Base-by-base conservation (phyloP, 2,797 vertebrate species). In the Psittacula echo region DNA sequence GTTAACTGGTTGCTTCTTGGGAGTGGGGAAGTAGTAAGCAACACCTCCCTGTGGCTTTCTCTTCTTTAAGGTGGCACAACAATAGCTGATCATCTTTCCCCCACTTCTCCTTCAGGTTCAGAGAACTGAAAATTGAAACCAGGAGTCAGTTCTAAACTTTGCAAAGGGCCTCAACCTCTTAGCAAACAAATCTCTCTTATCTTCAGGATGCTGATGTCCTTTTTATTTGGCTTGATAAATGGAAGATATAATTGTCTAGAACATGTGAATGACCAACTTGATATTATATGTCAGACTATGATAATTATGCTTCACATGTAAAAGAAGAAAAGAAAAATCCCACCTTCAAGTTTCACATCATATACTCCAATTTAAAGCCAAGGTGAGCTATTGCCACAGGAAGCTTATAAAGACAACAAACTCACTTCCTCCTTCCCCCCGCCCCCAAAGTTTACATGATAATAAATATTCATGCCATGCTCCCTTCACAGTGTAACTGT, bases 381-480 rank as follows among this genome's bases (percentile, higher is more conserved):
- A 84, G 90, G 90, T 13, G 53, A 95, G 71, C 44, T 93, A 84
- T 85, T 97, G 93, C 94, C 92, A 97, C 93, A 94, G 93, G 91
- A 97, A 97, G 93, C 88, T 82, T 88, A 96, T 94, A 95, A 91
- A 81, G 65, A 37, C 37, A 37, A 37, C 37, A 37, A 37, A 37
- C 37, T 37, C 84, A 61, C 90, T 95, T 95, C 56, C 95, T 24
- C 24, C 71, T 94, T 96, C 96, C 68, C 50, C 12, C 39, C 76
- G 71, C 48, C 11, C 41, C 72, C 20, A 37, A 93, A 86, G 91
- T 95, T 97, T 97, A 92, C 78, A 90, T 96, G 96, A 85, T 87
- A 81, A 98, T 98, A 98, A 97, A 98, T 98, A 98, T 97, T 98
- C 96, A 98, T 97, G 87, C 90, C 93, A 90, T 92, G 94, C 92